phyloP scores from a whole-genome alignment of 2,888 invertebrate genomes.

The Rhagophthalmus giganteus region DNA sequence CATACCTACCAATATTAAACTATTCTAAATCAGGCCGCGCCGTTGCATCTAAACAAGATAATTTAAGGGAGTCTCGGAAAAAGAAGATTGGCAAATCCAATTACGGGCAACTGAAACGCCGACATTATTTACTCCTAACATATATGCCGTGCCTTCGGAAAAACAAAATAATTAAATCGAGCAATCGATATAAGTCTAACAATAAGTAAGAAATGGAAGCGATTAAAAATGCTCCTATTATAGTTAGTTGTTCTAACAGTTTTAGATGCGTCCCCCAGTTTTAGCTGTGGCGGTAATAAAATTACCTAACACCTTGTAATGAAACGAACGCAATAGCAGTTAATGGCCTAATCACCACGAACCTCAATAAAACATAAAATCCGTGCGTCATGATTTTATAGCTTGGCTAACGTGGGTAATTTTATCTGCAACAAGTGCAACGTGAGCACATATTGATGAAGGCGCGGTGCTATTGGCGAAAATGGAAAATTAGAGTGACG shows the following conservation, averaged over 20 bases:
- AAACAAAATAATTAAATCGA: constrained; percentile 21
- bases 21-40: not conserved
- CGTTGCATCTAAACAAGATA: not conserved
- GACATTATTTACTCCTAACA: constrained; percentile 16
- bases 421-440: constrained; percentile 15
- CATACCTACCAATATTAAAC: not conserved
- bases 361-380: constrained; percentile 21
- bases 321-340: constrained; percentile 12
- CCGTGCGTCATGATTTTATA: constrained; percentile 15
- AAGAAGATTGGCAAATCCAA: constrained; percentile 6
- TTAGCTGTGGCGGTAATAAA: constrained; percentile 5
- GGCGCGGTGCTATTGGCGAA: no score
- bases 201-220: constrained; percentile 9
- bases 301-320: constrained; percentile 10
- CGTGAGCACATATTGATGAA: constrained; percentile 1
- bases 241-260: no score
- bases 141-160: constrained; percentile 11
- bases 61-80: constrained; percentile 4
- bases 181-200: constrained; percentile 10
- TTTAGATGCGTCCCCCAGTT: no score
- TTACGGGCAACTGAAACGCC: constrained; percentile 5
- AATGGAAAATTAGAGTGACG: no score
- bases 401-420: constrained; percentile 10
- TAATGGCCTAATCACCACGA: constrained; percentile 15
- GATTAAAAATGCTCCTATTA: no score